Conservation (phyloP, 2,888 invertebrate species). For the Lottia gigantea region DNA sequence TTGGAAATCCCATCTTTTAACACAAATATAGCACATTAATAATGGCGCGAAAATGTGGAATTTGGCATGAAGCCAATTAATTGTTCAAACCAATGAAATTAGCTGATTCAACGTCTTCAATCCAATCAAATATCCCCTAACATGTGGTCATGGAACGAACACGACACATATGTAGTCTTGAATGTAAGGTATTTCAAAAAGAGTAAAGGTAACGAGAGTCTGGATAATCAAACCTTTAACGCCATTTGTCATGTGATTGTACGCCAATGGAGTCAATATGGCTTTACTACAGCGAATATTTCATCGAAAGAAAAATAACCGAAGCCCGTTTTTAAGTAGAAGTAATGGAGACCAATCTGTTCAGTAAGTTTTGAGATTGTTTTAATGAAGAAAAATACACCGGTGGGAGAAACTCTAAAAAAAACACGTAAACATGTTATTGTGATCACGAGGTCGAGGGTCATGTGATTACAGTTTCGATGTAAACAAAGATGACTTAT, state of each 20-base stretch:
- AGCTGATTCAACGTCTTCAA: too few species aligned
- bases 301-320: constrained; percentile 30
- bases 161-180: too few species aligned
- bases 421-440: not conserved
- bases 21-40: too few species aligned
- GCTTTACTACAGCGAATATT: constrained; percentile 35
- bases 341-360: constrained; percentile 19
- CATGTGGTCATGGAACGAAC: too few species aligned
- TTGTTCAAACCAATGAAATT: too few species aligned
- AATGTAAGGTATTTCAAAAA: too few species aligned
- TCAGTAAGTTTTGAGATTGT: constrained; percentile 21
- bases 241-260: constrained; percentile 1
- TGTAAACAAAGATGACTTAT: constrained; percentile 4
- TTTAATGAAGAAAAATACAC: not conserved
- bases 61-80: too few species aligned
- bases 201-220: too few species aligned
- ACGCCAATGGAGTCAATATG: constrained; percentile 34
- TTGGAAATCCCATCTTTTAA: too few species aligned
- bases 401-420: not conserved
- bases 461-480: constrained; percentile 21
- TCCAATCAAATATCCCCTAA: too few species aligned
- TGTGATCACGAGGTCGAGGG: constrained; percentile 17
- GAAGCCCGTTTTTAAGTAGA: constrained; percentile 16
- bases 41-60: too few species aligned
- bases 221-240: too few species aligned